Evolutionary conservation across 2,888 invertebrate genomes (phyloP), one percentile per base, ranked within the genome.

Genomic region (Bhutanitis thaidina): DNA sequence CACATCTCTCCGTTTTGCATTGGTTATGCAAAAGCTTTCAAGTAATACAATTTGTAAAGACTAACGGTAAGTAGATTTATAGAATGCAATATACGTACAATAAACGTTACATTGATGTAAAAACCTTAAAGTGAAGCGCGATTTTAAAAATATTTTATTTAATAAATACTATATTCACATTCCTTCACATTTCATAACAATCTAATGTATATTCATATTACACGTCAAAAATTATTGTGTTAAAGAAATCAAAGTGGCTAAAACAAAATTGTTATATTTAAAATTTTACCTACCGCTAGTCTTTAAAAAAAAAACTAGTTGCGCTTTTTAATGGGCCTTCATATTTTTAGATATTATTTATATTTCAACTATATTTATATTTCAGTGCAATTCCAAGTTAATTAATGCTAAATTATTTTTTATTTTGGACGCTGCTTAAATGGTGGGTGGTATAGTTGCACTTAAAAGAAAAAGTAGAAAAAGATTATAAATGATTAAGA

Each of bases 391-490:
- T 35, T 43, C 47, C 51, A 35, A 52, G 25, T 35, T 46, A 52
- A 60, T 43, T 63, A 61, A 64, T 55, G 65, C 63, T 59, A 74
- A 67, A n/a, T n/a, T n/a, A 61, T 53, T 72, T 60, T 73, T 72
- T 64, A 54, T 71, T 80, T 86, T 81, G 87, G 87, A 85, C 90
- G 90, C 90, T 83, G 90, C 90, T 87, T 82, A 58, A 64, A 76
- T 84, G 91, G 88, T 90, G 90, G 91, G 85, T 76, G 41, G 43
- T 52, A 52, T 77, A 89, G 88, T 67, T 89, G 81, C 82, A 87
- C 69, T 86, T 92, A 70, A 92, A 91, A 88, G 90, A 90, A 62
- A 88, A 80, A 77, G 92, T 92, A 67, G 92, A 92, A 53, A 85
- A 82, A 63, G 92, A 92, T 81, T 92, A 92, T 70, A 86, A 91